Evolutionary conservation across 2,888 invertebrate species (phyloP).

Genomic region (Pegoplata infirma): DNA sequence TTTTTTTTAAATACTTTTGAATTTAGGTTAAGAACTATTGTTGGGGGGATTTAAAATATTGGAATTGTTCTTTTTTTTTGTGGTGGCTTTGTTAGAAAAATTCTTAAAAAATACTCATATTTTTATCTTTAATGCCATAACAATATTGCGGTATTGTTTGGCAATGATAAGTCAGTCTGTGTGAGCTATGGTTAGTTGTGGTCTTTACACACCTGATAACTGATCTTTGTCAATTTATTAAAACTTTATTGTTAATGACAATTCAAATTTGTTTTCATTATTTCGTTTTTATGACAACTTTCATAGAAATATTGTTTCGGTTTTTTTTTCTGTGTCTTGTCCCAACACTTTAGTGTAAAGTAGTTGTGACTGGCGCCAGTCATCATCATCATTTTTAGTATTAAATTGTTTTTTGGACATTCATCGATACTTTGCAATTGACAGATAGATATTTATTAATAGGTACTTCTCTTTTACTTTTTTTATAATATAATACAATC

Average conservation of each 20-base stretch:
- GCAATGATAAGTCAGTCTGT: background rate
- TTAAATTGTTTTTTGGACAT: constrained; percentile 2
- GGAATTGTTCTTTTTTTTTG: background rate
- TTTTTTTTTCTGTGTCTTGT: background rate
- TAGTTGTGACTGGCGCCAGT: constrained; percentile 42
- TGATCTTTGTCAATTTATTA: constrained; percentile 13
- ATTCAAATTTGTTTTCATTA: constrained; percentile 36
- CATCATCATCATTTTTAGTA: background rate
- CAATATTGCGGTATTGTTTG: too few species aligned
- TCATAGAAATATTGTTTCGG: background rate
- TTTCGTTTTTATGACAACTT: constrained; percentile 32
- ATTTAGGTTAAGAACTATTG: background rate
- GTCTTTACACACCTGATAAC: constrained; percentile 29
- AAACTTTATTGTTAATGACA: constrained; percentile 28
- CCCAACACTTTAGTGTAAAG: constrained; percentile 4
- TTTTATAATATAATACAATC: too few species aligned
- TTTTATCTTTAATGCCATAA: too few species aligned
- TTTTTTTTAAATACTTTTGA: background rate
- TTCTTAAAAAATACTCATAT: too few species aligned
- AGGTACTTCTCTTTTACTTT: constrained; percentile 13
- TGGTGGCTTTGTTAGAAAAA: too few species aligned
- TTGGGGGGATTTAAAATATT: background rate
- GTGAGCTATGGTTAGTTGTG: background rate
- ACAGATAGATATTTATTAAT: constrained; percentile 10
- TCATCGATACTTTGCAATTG: constrained; percentile 12